A percentile compares a stretch with the other conserved stretches of the same genome.
These are phyloP conservation scores for Diuraphis noxia DNA, from an alignment of 1,140 invertebrate species.

Conservation along the genomic window DNA sequence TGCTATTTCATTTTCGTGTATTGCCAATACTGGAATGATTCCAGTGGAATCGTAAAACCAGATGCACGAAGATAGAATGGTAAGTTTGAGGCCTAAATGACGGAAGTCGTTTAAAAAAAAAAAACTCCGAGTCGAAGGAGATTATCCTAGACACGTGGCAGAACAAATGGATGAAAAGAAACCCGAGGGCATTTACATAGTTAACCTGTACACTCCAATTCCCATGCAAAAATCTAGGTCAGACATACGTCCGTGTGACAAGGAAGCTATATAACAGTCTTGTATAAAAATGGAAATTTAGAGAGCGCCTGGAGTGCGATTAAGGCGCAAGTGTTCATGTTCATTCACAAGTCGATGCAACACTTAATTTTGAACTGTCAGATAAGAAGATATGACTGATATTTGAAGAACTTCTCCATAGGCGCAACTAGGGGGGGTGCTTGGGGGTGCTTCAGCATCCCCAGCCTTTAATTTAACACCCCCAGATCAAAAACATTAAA, in stretches of 20 bases:
- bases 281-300: neutral
- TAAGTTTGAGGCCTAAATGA: too few species aligned
- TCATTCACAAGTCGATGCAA: neutral
- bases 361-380: slow-evolving; percentile 19
- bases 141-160: neutral
- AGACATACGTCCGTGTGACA: slow-evolving; percentile 6
- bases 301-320: neutral
- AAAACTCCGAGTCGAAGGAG: neutral
- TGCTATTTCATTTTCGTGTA: too few species aligned
- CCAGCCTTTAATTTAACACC: too few species aligned
- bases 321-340: neutral
- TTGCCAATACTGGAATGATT: too few species aligned
- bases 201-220: neutral
- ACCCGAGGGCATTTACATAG: neutral
- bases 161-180: neutral
- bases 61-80: too few species aligned
- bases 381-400: neutral
- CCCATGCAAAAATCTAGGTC: neutral
- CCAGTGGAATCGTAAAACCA: too few species aligned
- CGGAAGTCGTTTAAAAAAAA: too few species aligned
- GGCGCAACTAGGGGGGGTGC: too few species aligned
- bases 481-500: too few species aligned
- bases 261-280: neutral
- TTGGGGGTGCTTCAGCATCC: too few species aligned
- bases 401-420: slow-evolving; percentile 20